Conservation (phyloP, 2,113 vertebrate genomes). For the Lasiurus cinereus region DNA sequence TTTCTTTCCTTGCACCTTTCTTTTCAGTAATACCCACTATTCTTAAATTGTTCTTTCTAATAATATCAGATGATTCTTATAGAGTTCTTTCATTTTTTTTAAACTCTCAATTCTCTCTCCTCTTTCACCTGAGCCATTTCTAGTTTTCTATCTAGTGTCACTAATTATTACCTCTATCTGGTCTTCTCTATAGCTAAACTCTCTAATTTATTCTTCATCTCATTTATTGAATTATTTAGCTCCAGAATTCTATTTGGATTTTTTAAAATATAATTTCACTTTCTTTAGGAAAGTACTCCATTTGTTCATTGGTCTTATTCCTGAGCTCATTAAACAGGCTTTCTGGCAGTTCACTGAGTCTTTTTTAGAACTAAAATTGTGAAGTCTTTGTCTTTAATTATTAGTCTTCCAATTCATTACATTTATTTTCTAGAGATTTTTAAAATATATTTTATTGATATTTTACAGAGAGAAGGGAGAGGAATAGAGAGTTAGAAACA, state of each 20-base stretch:
- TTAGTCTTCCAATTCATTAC: neutral
- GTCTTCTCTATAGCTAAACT: neutral
- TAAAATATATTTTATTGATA: no score
- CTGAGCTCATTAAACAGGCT: neutral
- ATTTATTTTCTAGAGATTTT: neutral
- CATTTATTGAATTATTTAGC: neutral
- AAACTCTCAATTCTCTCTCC: neutral
- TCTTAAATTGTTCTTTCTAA: neutral
- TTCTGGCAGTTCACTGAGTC: neutral
- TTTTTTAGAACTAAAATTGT: neutral
- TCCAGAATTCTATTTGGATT: neutral
- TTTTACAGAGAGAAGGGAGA: no score
- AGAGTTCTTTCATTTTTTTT: neutral
- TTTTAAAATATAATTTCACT: neutral
- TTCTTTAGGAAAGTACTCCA: neutral
- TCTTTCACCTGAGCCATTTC: neutral
- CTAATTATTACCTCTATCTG: neutral
- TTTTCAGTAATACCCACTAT: neutral
- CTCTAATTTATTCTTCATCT: neutral
- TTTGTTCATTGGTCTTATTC: neutral
- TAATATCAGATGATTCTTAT: neutral
- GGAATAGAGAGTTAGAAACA: no score
- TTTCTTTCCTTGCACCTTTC: neutral
- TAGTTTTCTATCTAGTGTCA: neutral
- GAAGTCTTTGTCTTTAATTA: neutral